A percentile compares a stretch with the other conserved stretches of the same genome.
Evolutionary conservation across 2,797 vertebrate species (phyloP).

Genomic region (Molothrus aeneus): DNA sequence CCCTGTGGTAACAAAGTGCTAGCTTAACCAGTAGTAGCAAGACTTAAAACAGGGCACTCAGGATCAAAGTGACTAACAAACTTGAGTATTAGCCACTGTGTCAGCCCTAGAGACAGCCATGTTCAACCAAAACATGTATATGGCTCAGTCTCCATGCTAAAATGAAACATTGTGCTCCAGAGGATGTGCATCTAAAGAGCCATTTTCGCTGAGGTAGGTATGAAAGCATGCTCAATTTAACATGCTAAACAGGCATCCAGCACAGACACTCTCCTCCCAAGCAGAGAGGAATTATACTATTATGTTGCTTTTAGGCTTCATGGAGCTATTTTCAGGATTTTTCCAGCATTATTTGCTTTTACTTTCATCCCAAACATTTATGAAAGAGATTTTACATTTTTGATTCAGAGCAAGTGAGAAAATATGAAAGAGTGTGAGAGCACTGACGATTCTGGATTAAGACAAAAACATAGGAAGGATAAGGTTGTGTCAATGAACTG

Average conservation of each 20-base stretch:
- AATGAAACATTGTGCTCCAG: conserved; percentile 15
- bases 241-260: background rate
- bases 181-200: conserved; percentile 10
- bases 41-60: conserved; percentile 78
- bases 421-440: conserved; percentile 6
- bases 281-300: conserved; percentile 25
- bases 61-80: conserved; percentile 80
- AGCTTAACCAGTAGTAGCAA: conserved; percentile 77
- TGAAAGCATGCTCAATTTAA: conserved; percentile 41
- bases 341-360: conserved; percentile 7
- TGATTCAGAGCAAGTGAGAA: conserved; percentile 51
- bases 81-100: conserved; percentile 72
- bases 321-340: conserved; percentile 12
- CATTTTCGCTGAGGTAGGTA: background rate
- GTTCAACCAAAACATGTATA: conserved; percentile 55
- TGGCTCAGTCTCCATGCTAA: conserved; percentile 56
- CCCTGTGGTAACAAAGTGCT: conserved; percentile 76
- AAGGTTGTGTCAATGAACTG: conserved; percentile 86
- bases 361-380: conserved; percentile 39
- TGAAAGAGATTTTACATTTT: conserved; percentile 46
- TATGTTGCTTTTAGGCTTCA: background rate
- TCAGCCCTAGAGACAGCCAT: conserved; percentile 66
- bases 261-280: background rate
- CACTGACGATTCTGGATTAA: conserved; percentile 82
- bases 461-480: conserved; percentile 84